These are phyloP conservation scores for Drosophila subpulchrella DNA, from an alignment of 1,140 invertebrate species.

Conservation along the genomic window DNA sequence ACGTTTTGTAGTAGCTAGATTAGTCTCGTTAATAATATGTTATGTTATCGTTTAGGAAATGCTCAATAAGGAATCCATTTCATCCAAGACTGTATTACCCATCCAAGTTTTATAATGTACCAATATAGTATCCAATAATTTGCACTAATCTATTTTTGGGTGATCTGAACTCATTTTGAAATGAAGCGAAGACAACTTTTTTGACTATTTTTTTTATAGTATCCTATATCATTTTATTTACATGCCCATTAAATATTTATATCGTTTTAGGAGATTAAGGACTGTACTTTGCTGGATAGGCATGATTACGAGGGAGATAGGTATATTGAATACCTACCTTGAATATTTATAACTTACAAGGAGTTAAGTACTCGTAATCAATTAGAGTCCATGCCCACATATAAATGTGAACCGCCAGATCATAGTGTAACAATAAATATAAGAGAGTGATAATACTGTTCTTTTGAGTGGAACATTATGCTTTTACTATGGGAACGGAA, in stretches of 20 bases:
- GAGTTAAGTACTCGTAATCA: neutral
- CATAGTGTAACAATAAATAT: too few relatives aligned
- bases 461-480: too few relatives aligned
- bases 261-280: neutral
- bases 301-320: slow-evolving; percentile 1
- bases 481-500: too few relatives aligned
- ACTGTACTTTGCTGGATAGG: neutral
- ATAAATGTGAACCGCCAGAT: too few relatives aligned
- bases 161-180: neutral
- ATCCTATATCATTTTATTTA: neutral
- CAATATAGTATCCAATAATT: neutral
- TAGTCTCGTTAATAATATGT: neutral
- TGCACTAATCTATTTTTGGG: neutral
- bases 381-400: too few relatives aligned
- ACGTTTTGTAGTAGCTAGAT: neutral
- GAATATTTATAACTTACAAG: neutral
- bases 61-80: neutral
- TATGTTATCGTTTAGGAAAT: slow-evolving; percentile 7
- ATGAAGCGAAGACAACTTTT: neutral
- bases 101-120: neutral
- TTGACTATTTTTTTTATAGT: neutral
- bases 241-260: neutral
- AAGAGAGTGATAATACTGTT: too few relatives aligned
- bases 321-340: neutral
- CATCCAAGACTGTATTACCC: neutral